phyloP scores from a whole-genome alignment of 53 echinoderm and acorn worm species.

The Mesocentrotus franciscanus region DNA sequence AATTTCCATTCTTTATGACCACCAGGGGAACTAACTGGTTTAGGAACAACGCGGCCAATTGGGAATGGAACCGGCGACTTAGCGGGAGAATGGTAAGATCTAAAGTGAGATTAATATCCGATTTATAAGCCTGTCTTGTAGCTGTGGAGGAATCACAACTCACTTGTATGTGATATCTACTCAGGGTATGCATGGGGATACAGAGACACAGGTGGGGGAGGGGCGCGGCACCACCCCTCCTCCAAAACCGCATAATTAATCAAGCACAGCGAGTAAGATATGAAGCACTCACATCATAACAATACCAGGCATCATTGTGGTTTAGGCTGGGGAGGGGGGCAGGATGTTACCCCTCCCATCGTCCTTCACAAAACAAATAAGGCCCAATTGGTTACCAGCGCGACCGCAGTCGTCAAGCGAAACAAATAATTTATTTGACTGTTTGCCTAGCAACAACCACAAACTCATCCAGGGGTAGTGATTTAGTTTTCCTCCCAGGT shows the following conservation, averaged over 20 bases:
- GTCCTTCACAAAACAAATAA: background rate
- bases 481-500: background rate
- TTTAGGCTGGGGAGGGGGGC: background rate
- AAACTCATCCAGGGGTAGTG: background rate
- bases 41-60: constrained; percentile 55
- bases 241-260: background rate
- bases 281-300: too few relatives aligned
- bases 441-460: background rate
- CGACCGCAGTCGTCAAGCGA: background rate
- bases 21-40: constrained; percentile 44
- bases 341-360: background rate
- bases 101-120: background rate
- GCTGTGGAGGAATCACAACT: background rate
- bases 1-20: background rate
- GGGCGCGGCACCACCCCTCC: background rate
- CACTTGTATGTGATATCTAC: background rate
- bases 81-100: constrained; percentile 49
- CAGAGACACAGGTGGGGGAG: background rate
- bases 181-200: background rate
- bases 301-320: background rate
- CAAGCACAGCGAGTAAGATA: background rate
- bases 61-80: constrained; percentile 60
- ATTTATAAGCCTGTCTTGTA: background rate
- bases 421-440: background rate
- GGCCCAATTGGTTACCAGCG: background rate